A percentile compares a stretch with the other conserved stretches of the same genome.
phyloP scores from a whole-genome alignment of 2,797 vertebrate genomes.

The Semotilus atromaculatus region DNA sequence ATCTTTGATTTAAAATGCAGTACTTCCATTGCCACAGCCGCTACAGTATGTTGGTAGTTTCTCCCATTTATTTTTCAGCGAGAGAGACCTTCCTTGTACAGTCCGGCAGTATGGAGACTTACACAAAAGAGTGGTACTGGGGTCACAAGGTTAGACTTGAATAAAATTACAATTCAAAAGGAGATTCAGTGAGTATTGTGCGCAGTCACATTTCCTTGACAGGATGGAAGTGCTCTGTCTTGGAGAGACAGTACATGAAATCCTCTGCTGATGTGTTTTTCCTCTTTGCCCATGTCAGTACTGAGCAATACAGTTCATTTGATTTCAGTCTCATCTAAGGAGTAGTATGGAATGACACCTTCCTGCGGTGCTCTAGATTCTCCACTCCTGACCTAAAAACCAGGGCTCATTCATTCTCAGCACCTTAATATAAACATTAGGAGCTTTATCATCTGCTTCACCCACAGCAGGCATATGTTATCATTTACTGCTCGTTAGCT shows the following conservation, averaged over 20 bases:
- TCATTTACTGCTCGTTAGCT: conserved; percentile 30
- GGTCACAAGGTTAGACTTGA: conserved; percentile 22
- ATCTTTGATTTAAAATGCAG: not conserved
- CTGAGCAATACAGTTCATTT: conserved; percentile 14
- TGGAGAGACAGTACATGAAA: not conserved
- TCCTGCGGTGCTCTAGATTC: conserved; percentile 53
- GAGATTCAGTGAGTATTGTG: conserved; percentile 7
- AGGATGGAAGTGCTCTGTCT: conserved; percentile 2
- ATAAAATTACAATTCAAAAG: conserved; percentile 16
- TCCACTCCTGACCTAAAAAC: conserved; percentile 52
- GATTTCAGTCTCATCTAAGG: conserved; percentile 24
- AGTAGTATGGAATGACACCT: conserved; percentile 56
- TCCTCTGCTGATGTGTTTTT: conserved; percentile 27
- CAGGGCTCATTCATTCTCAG: conserved; percentile 24
- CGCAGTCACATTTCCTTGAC: conserved; percentile 10
- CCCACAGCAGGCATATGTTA: conserved; percentile 3
- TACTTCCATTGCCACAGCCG: not conserved
- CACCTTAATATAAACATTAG: conserved; percentile 43
- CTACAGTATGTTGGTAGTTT: not conserved
- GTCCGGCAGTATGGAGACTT: not conserved
- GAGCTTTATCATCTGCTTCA: conserved; percentile 45
- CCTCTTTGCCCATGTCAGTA: conserved; percentile 6
- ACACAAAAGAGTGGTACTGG: not conserved
- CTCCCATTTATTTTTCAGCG: not conserved
- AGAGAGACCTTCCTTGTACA: not conserved